A percentile compares a stretch with the other conserved stretches of the same genome.
Evolutionary conservation across 2,888 invertebrate species (phyloP).

Genomic region (Conomelus anceps): DNA sequence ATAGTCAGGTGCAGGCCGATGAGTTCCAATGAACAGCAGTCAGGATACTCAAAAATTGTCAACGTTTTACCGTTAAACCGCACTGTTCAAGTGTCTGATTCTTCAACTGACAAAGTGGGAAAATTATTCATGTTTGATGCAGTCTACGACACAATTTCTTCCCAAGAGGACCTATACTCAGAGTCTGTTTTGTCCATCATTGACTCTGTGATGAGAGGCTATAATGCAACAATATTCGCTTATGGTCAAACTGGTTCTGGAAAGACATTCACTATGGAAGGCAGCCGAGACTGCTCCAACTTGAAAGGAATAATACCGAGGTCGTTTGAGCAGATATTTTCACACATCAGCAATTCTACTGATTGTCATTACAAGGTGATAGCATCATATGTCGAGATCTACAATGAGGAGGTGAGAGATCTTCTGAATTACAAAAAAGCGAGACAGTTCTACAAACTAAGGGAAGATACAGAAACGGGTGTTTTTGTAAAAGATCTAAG

Average conservation of each 20-base stretch:
- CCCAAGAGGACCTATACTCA: constrained; percentile 89
- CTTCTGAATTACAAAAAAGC: constrained; percentile 58
- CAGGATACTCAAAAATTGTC: constrained; percentile 65
- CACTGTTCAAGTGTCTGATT: neutral
- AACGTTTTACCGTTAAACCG: constrained; percentile 79
- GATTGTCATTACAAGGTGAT: constrained; percentile 93
- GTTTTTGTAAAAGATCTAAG: constrained; percentile 95
- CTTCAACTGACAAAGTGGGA: constrained; percentile 49
- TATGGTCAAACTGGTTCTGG: constrained; percentile 99
- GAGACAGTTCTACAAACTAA: constrained; percentile 60
- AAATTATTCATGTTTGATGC: constrained; percentile 94
- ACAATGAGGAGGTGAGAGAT: constrained; percentile 62
- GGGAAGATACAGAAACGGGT: constrained; percentile 73
- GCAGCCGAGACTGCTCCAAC: constrained; percentile 36
- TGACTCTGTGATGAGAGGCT: constrained; percentile 91
- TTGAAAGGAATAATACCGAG: constrained; percentile 84
- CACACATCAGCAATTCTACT: constrained; percentile 82
- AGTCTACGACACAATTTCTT: constrained; percentile 86
- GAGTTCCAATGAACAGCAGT: constrained; percentile 73
- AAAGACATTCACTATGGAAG: constrained; percentile 63
- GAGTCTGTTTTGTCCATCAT: constrained; percentile 93
- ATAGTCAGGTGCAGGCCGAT: constrained; percentile 95
- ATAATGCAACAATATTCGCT: constrained; percentile 98
- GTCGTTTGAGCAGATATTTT: constrained; percentile 95
- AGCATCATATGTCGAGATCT: constrained; percentile 95